Percentiles rank a stretch among this genome's conserved stretches.
Conservation (phyloP, 2,888 invertebrate genomes). For the Diploptera punctata region DNA sequence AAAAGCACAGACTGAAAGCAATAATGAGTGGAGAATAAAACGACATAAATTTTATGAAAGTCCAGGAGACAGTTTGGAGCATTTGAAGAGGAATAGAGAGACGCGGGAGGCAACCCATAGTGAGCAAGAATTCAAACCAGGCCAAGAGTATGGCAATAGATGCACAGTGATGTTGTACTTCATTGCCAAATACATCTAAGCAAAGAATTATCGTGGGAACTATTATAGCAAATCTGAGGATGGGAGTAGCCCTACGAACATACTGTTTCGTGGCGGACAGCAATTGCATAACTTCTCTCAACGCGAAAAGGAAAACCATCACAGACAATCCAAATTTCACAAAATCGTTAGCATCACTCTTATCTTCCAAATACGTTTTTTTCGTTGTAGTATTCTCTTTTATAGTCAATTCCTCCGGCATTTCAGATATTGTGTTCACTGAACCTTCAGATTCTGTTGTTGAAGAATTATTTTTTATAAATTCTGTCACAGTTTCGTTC, state of each 20-base stretch:
- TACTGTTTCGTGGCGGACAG: conserved; percentile 11
- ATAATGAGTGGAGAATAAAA: conserved; percentile 10
- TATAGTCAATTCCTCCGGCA: no score
- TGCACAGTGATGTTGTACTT: neutral
- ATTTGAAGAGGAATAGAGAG: conserved; percentile 4
- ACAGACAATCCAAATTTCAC: neutral
- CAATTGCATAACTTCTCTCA: conserved; percentile 3
- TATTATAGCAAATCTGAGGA: neutral
- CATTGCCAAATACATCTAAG: neutral
- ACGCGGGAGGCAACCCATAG: conserved; percentile 11
- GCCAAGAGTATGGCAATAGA: neutral
- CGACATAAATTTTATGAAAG: conserved; percentile 21
- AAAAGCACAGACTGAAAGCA: conserved; percentile 6
- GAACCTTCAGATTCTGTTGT: no score
- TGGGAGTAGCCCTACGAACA: neutral
- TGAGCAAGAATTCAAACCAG: conserved; percentile 14
- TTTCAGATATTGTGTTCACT: no score
- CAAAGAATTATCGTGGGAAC: neutral
- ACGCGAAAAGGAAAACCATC: neutral
- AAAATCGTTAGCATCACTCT: neutral
- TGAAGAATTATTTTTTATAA: no score
- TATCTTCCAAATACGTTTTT: no score
- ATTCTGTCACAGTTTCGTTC: no score
- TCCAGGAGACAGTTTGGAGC: conserved; percentile 9
- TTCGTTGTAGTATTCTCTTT: no score